Conservation (phyloP, 2,113 vertebrate genomes). For the Myotis brandtii region DNA sequence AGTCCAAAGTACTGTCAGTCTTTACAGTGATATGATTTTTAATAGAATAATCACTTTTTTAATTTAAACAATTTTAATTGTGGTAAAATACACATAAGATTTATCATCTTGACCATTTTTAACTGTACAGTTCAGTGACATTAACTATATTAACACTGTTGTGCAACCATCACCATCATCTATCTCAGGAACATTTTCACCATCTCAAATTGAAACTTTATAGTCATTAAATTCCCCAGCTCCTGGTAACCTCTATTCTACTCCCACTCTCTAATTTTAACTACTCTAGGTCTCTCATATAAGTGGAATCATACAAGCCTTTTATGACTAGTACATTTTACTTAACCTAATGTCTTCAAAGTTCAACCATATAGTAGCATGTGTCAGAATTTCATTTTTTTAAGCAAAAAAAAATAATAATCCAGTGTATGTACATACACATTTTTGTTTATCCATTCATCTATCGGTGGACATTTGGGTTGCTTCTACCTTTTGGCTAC, state of each 20-base stretch:
- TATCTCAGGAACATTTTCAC: not conserved
- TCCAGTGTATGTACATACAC: not conserved
- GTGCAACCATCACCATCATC: not conserved
- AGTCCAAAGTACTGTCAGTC: not conserved
- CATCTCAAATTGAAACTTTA: not conserved
- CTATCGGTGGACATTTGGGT: not conserved
- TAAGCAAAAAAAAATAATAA: not conserved
- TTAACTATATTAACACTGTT: not conserved
- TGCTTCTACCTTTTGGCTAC: not conserved
- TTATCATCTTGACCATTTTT: not conserved
- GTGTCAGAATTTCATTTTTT: not conserved
- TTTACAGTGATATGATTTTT: not conserved
- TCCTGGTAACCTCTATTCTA: not conserved
- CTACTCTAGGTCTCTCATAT: not conserved
- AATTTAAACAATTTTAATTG: not conserved
- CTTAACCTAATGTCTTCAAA: not conserved
- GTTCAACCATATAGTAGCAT: not conserved
- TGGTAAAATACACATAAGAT: not conserved
- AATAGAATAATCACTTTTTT: not conserved
- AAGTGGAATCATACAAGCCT: not conserved
- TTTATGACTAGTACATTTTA: not conserved
- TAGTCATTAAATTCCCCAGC: not conserved
- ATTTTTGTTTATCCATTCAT: slow-evolving; percentile 8
- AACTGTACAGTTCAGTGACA: not conserved
- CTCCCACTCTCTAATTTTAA: not conserved